Evolutionary conservation across 2,113 vertebrate genomes (phyloP).

Genomic region (Aegithalos caudatus): DNA sequence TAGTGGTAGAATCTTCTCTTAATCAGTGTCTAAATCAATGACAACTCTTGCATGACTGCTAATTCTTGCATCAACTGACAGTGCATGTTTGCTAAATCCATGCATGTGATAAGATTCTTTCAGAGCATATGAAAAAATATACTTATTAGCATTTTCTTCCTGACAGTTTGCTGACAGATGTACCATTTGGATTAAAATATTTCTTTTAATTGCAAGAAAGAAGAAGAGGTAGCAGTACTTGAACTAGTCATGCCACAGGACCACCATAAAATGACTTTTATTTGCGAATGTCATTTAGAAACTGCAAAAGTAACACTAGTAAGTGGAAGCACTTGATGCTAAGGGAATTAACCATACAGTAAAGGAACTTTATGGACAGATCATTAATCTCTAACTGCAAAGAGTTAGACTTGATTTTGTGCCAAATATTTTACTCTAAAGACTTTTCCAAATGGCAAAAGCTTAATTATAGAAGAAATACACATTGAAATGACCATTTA

Average conservation of each 20-base stretch:
- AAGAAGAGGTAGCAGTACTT: background rate
- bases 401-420: conserved; percentile 26
- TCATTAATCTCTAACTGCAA: conserved; percentile 44
- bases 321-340: conserved; percentile 41
- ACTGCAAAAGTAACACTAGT: conserved; percentile 30
- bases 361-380: conserved; percentile 42
- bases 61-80: conserved; percentile 17
- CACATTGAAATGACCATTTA: conserved; percentile 30
- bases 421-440: conserved; percentile 37
- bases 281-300: conserved; percentile 39
- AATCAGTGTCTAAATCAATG: conserved; percentile 26
- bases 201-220: background rate
- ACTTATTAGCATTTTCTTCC: conserved; percentile 23
- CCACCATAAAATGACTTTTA: background rate
- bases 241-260: background rate
- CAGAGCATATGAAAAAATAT: background rate
- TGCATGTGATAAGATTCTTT: background rate
- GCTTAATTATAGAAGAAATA: conserved; percentile 14
- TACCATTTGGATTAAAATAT: conserved; percentile 24
- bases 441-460: conserved; percentile 33
- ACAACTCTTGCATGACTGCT: conserved; percentile 14
- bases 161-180: conserved; percentile 25
- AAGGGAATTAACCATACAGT: conserved; percentile 19
- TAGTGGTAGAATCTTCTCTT: conserved; percentile 8
- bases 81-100: background rate